phyloP scores from a whole-genome alignment of 2,113 vertebrate species.

The Poeciliopsis occidentalis region DNA sequence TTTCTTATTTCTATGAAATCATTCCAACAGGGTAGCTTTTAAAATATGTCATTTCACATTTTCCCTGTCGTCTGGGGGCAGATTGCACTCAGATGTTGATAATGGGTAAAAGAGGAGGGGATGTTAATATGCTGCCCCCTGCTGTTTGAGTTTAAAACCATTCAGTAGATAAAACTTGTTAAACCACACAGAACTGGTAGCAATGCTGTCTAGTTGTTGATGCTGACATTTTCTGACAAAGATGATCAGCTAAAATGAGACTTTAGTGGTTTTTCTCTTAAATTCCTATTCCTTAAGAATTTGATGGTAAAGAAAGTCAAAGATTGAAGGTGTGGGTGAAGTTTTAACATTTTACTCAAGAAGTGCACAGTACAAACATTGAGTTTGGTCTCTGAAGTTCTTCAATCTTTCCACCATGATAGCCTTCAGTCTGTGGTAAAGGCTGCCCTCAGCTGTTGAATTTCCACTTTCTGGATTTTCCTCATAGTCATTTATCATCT shows the following conservation, averaged over 20 bases:
- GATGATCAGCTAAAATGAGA: neutral
- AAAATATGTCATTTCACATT: constrained; percentile 13
- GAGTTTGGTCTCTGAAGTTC: no score
- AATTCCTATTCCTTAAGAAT: neutral
- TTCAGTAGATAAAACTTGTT: neutral
- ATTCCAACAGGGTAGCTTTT: constrained; percentile 16
- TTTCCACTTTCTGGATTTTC: neutral
- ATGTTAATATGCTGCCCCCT: constrained; percentile 1
- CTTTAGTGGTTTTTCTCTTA: neutral
- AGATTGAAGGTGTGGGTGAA: neutral
- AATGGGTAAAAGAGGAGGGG: neutral
- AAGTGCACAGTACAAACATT: no score
- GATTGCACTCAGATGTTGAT: neutral
- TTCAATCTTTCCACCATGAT: neutral
- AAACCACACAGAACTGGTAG: neutral
- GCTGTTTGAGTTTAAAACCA: neutral
- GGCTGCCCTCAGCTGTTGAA: constrained; percentile 84
- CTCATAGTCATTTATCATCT: neutral
- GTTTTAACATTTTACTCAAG: neutral
- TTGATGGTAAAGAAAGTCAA: neutral
- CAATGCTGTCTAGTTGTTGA: neutral
- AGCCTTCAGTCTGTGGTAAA: constrained; percentile 80
- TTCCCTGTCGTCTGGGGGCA: neutral
- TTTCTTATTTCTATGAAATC: constrained; percentile 14
- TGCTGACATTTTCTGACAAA: neutral